phyloP scores from a whole-genome alignment of 2,113 vertebrate genomes.

The Struthidea cinerea region DNA sequence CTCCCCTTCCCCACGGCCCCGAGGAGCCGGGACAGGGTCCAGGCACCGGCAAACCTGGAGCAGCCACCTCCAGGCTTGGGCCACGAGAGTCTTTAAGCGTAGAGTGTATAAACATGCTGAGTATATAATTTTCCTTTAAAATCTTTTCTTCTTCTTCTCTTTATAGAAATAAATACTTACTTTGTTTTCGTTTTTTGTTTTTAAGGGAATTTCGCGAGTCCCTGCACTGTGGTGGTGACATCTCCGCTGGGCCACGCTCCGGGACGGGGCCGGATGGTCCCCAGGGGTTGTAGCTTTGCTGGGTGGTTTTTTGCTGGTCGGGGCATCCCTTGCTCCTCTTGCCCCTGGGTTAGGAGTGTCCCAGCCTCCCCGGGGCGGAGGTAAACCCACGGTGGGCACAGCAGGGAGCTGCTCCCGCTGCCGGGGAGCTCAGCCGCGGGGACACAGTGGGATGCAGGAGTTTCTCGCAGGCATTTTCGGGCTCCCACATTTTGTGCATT shows the following conservation, averaged over 20 bases:
- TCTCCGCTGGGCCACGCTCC: neutral
- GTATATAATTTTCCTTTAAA: slow-evolving; percentile 62
- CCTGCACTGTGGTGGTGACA: neutral
- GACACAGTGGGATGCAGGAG: rapidly evolving
- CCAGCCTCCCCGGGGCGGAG: neutral
- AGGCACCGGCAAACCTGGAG: neutral
- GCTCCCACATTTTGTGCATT: neutral
- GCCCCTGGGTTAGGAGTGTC: neutral
- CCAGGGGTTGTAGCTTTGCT: neutral
- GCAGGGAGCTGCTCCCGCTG: neutral
- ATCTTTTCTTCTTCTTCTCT: neutral
- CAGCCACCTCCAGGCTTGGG: neutral
- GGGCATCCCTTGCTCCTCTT: neutral
- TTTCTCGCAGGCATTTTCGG: rapidly evolving
- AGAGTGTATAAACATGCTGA: slow-evolving; percentile 60
- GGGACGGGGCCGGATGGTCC: rapidly evolving
- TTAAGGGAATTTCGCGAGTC: neutral
- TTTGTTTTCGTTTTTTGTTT: neutral
- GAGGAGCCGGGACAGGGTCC: neutral
- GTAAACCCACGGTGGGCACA: rapidly evolving
- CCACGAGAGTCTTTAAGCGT: neutral
- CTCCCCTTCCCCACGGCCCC: rapidly evolving
- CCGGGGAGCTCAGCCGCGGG: rapidly evolving
- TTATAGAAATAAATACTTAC: slow-evolving; percentile 62
- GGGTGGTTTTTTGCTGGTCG: slow-evolving; percentile 39